A percentile compares a stretch with the other conserved stretches of the same genome.
phyloP scores from a whole-genome alignment of 2,797 vertebrate species.

The Malacoraja senta region DNA sequence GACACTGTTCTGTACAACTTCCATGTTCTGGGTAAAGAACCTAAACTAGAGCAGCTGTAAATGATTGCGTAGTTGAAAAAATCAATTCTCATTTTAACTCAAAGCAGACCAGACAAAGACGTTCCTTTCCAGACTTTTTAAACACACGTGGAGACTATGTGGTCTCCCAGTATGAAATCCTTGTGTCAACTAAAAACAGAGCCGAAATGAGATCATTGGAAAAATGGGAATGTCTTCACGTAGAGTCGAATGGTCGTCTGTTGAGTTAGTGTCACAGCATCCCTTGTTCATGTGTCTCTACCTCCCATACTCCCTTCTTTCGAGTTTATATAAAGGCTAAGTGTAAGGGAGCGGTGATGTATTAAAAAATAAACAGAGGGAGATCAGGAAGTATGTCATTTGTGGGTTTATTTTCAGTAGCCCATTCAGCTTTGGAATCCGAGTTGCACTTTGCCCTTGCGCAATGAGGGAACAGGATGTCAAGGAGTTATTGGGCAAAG shows the following conservation, averaged over 20 bases:
- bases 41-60: neutral
- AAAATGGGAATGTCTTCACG: conserved; percentile 9
- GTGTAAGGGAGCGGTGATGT: neutral
- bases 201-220: conserved; percentile 1
- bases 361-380: conserved; percentile 22
- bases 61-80: neutral
- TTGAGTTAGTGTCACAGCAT: neutral
- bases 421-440: neutral
- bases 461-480: neutral
- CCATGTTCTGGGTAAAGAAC: neutral
- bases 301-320: neutral
- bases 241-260: conserved; percentile 2
- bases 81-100: neutral
- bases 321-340: neutral
- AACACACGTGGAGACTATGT: neutral
- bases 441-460: neutral
- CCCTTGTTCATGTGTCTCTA: neutral
- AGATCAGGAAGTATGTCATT: neutral
- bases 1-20: neutral
- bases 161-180: conserved; percentile 16
- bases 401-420: neutral
- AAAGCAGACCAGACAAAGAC: neutral
- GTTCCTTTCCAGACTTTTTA: neutral
- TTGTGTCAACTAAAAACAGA: neutral
- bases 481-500: neutral